Conservation (phyloP, 2,113 vertebrate species). For the Chrysemys picta region DNA sequence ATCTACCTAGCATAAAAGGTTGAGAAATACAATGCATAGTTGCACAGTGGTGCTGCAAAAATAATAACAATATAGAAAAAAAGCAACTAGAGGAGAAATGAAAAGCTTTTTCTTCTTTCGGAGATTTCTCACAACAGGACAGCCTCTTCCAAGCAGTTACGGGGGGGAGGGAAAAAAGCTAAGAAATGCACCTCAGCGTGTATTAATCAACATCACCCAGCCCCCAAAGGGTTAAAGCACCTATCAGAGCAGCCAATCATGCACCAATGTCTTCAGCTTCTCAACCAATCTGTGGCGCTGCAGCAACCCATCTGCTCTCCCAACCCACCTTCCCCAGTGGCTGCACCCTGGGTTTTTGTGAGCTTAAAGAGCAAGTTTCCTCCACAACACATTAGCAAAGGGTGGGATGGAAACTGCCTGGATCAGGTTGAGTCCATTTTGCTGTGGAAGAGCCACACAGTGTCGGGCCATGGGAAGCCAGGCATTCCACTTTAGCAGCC, state of each 20-base stretch:
- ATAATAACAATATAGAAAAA: conserved; percentile 67
- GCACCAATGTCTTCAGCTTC: conserved; percentile 76
- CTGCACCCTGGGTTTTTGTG: neutral
- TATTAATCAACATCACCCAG: conserved; percentile 89
- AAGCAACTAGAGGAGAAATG: conserved; percentile 70
- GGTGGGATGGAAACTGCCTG: neutral
- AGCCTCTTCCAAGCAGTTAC: conserved; percentile 89
- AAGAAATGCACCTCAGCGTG: conserved; percentile 88
- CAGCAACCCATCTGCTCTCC: neutral
- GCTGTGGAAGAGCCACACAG: neutral
- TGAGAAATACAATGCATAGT: conserved; percentile 98
- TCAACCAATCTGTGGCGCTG: conserved; percentile 70
- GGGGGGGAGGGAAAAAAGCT: conserved; percentile 74
- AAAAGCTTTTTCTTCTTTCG: conserved; percentile 69
- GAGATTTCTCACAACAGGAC: conserved; percentile 75
- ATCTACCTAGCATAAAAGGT: conserved; percentile 87
- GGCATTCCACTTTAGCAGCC: neutral
- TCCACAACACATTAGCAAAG: neutral
- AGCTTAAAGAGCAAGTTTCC: neutral
- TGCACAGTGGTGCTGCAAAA: conserved; percentile 89
- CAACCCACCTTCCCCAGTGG: neutral
- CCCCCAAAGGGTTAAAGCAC: conserved; percentile 83
- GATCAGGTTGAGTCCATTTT: neutral
- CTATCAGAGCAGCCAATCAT: conserved; percentile 87
- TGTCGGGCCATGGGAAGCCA: neutral